phyloP scores from a whole-genome alignment of 2,888 invertebrate genomes.

The Brachypalpus laphriformis region DNA sequence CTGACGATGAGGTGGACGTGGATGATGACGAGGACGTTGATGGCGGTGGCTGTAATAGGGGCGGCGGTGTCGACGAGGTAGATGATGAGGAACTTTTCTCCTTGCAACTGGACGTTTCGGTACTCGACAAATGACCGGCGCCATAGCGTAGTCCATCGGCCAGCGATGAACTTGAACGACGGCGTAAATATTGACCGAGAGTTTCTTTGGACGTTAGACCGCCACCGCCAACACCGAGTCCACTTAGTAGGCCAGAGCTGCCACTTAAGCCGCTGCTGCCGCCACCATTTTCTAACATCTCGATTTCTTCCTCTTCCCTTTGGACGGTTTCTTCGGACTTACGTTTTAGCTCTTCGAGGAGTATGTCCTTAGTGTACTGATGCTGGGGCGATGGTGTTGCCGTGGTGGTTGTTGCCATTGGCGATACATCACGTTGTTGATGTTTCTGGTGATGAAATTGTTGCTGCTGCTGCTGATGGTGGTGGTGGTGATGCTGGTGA shows the following conservation, averaged over 20 bases:
- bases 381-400: conserved; percentile 79
- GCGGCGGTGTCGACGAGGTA: conserved; percentile 82
- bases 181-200: conserved; percentile 77
- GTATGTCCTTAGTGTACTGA: conserved; percentile 75
- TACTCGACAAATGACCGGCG: conserved; percentile 75
- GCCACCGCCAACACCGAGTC: conserved; percentile 75
- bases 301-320: conserved; percentile 76
- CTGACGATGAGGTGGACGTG: conserved; percentile 81
- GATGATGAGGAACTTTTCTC: conserved; percentile 83
- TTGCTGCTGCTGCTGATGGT: conserved; percentile 65
- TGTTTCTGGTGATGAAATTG: conserved; percentile 76
- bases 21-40: conserved; percentile 82
- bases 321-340: conserved; percentile 78
- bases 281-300: conserved; percentile 75
- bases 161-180: conserved; percentile 76
- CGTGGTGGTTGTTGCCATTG: conserved; percentile 68
- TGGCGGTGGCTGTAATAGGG: conserved; percentile 74
- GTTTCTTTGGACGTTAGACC: conserved; percentile 77
- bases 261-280: conserved; percentile 62
- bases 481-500: conserved; percentile 75
- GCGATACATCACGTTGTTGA: conserved; percentile 67
- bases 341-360: conserved; percentile 76
- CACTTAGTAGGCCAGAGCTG: conserved; percentile 33
- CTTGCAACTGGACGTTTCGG: conserved; percentile 81
- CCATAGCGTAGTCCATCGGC: conserved; percentile 78